These are phyloP conservation scores for Acipenser oxyrinchus DNA, from an alignment of 2,797 vertebrate genomes.

Conservation along the genomic window DNA sequence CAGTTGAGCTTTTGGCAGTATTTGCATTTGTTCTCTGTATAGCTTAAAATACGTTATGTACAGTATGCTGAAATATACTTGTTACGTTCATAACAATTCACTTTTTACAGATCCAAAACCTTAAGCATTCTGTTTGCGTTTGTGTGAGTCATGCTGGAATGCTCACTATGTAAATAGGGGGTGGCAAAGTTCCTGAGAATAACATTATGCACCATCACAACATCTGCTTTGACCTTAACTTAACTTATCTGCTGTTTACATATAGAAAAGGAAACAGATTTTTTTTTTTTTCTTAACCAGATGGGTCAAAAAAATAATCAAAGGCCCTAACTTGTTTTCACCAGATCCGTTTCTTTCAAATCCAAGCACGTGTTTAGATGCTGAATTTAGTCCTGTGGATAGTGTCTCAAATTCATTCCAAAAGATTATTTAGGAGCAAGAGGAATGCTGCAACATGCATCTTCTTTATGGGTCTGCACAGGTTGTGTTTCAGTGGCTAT, in stretches of 20 bases:
- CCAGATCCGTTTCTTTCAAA: background rate
- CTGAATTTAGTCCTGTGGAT: constrained; percentile 16
- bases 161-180: constrained; percentile 53
- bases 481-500: too few relatives aligned
- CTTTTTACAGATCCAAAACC: too few relatives aligned
- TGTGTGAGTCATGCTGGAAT: constrained; percentile 52
- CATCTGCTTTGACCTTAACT: constrained; percentile 33
- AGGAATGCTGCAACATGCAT: constrained; percentile 25
- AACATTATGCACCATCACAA: constrained; percentile 34
- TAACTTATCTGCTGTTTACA: background rate
- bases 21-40: too few relatives aligned
- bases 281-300: constrained; percentile 38
- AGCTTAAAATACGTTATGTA: too few relatives aligned
- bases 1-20: too few relatives aligned
- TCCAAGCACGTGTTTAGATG: constrained; percentile 24
- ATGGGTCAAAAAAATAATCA: constrained; percentile 31
- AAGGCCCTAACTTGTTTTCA: constrained; percentile 25
- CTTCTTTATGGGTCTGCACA: too few relatives aligned
- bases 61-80: too few relatives aligned
- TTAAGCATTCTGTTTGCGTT: constrained; percentile 40
- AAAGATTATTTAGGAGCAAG: constrained; percentile 33
- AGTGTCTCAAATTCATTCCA: constrained; percentile 31
- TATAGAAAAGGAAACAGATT: constrained; percentile 1
- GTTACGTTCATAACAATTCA: too few relatives aligned
- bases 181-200: constrained; percentile 37